A percentile compares a stretch with the other conserved stretches of the same genome.
Evolutionary conservation across 2,113 vertebrate genomes (phyloP).

Genomic region (Carassius gibelio): DNA sequence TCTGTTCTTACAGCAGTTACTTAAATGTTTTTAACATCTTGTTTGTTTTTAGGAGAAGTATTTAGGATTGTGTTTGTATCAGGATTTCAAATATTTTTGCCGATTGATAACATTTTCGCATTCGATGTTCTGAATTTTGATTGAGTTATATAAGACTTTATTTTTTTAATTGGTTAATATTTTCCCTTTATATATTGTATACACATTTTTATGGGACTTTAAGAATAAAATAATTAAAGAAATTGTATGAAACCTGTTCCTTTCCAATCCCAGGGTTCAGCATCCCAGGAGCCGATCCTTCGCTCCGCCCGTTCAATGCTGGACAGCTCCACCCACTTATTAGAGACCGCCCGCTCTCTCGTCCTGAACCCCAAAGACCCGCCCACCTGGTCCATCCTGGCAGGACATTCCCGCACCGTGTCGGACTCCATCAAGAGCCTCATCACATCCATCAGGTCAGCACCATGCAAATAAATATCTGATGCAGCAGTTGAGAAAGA

Average conservation of each 20-base stretch:
- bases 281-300: conserved; percentile 93
- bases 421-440: conserved; percentile 99
- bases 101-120: too few species aligned
- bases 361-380: conserved; percentile 98
- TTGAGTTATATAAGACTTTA: neutral
- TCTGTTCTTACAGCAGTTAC: conserved; percentile 62
- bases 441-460: conserved; percentile 96
- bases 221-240: neutral
- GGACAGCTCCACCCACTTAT: conserved; percentile 90
- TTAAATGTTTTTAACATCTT: conserved; percentile 44
- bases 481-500: neutral
- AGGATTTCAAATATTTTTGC: too few species aligned
- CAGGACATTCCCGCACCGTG: conserved; percentile 93
- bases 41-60: neutral
- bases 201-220: neutral
- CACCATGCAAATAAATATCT: neutral
- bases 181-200: too few species aligned
- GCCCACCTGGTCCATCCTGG: conserved; percentile 94
- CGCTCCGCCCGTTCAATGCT: conserved; percentile 93
- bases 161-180: too few species aligned
- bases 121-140: neutral
- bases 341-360: conserved; percentile 91
- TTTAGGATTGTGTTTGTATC: neutral
- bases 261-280: conserved; percentile 81
- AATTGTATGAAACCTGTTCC: neutral